A percentile compares a stretch with the other conserved stretches of the same genome.
Conservation (phyloP, 2,888 invertebrate species). For the Tenthredo mesomela region DNA sequence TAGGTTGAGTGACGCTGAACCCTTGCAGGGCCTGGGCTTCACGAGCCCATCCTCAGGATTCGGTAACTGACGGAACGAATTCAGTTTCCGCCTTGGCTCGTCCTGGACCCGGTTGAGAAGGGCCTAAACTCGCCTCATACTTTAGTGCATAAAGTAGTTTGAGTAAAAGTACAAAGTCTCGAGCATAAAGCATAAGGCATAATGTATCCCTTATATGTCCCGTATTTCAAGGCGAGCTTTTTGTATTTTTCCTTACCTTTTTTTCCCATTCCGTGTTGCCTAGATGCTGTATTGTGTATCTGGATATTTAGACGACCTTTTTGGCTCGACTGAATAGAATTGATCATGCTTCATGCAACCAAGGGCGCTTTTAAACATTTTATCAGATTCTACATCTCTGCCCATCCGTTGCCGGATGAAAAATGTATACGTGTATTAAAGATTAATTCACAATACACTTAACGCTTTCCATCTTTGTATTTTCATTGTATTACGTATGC, state of each 20-base stretch:
- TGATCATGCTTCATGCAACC: constrained; percentile 46
- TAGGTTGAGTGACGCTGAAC: constrained; percentile 40
- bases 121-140: constrained; percentile 34
- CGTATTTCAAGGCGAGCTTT: constrained; percentile 42
- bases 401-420: constrained; percentile 45
- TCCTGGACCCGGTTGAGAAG: constrained; percentile 39
- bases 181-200: constrained; percentile 34
- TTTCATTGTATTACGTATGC: constrained; percentile 35
- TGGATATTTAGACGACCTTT: constrained; percentile 45
- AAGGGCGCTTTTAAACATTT: constrained; percentile 45
- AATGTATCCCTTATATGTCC: constrained; percentile 29
- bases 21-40: constrained; percentile 32
- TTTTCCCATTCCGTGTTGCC: constrained; percentile 27
- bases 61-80: constrained; percentile 50
- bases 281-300: constrained; percentile 31
- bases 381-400: constrained; percentile 49
- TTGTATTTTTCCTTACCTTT: constrained; percentile 5
- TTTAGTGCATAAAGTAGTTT: constrained; percentile 47
- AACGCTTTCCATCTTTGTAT: constrained; percentile 27
- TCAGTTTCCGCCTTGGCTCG: constrained; percentile 28
- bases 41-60: constrained; percentile 20
- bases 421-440: constrained; percentile 46
- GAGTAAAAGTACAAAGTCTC: constrained; percentile 45
- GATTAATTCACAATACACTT: constrained; percentile 49
- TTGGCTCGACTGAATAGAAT: constrained; percentile 39